Conservation (phyloP, 2,113 vertebrate genomes). For the Microtus ochrogaster region DNA sequence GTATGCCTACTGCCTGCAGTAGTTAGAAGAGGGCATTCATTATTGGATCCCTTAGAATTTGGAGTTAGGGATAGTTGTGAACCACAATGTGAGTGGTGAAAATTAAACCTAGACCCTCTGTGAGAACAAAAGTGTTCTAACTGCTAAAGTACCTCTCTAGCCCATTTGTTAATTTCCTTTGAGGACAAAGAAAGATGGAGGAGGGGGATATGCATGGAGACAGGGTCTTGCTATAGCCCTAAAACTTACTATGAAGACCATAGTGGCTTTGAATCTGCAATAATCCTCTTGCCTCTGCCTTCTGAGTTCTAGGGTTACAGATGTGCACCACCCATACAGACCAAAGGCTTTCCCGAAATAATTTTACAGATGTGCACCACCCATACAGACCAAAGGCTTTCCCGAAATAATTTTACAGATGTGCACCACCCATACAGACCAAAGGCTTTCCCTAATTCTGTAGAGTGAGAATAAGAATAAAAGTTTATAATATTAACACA, state of each 20-base stretch:
- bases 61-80: not conserved
- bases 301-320: not conserved
- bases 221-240: not conserved
- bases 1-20: not conserved
- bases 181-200: not conserved
- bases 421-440: not conserved
- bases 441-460: not conserved
- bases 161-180: not conserved
- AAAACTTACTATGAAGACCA: not conserved
- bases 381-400: not conserved
- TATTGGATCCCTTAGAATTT: not conserved
- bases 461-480: not conserved
- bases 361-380: not conserved
- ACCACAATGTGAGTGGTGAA: not conserved
- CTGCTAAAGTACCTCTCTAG: not conserved
- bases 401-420: no score
- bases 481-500: no score
- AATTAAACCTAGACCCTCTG: not conserved
- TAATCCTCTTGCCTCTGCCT: not conserved
- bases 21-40: not conserved
- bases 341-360: not conserved
- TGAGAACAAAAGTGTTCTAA: not conserved
- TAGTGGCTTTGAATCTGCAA: no score
- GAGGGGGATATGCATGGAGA: not conserved
- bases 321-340: not conserved